These are phyloP conservation scores for Luperina nickerlii DNA, from an alignment of 2,888 invertebrate genomes.

Conservation along the genomic window DNA sequence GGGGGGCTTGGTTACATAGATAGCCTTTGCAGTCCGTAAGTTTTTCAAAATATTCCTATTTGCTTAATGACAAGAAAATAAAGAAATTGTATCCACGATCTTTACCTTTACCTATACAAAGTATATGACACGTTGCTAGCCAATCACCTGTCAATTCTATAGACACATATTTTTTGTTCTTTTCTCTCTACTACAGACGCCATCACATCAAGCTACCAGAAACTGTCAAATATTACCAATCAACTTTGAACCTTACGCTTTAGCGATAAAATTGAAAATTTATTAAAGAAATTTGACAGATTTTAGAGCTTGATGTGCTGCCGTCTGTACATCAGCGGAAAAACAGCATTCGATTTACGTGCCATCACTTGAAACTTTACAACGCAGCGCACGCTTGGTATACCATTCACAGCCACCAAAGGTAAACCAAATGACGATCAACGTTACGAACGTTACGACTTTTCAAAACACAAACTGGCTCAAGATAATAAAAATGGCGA, in stretches of 20 bases:
- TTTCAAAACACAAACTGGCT: conserved; percentile 33
- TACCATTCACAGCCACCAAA: conserved; percentile 13
- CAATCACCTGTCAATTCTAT: background rate
- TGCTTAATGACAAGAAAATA: background rate
- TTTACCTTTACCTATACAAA: background rate
- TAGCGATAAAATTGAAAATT: too few species aligned
- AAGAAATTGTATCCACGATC: too few species aligned
- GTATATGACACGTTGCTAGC: background rate
- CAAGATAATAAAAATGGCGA: conserved; percentile 48
- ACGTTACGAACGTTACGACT: conserved; percentile 34
- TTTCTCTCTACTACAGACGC: background rate
- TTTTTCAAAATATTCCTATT: background rate
- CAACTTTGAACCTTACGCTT: too few species aligned
- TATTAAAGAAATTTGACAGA: too few species aligned
- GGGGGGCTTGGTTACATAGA: too few species aligned
- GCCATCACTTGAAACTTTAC: conserved; percentile 10
- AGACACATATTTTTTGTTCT: background rate
- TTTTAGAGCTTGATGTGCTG: too few species aligned
- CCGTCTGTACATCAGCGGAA: background rate
- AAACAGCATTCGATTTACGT: background rate
- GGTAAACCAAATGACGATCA: conserved; percentile 17
- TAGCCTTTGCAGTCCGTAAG: too few species aligned
- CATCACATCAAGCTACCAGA: too few species aligned
- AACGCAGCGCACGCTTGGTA: background rate
- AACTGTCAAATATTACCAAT: too few species aligned